These are phyloP conservation scores for Lateolabrax maculatus DNA, from an alignment of 2,797 vertebrate species.

Conservation along the genomic window DNA sequence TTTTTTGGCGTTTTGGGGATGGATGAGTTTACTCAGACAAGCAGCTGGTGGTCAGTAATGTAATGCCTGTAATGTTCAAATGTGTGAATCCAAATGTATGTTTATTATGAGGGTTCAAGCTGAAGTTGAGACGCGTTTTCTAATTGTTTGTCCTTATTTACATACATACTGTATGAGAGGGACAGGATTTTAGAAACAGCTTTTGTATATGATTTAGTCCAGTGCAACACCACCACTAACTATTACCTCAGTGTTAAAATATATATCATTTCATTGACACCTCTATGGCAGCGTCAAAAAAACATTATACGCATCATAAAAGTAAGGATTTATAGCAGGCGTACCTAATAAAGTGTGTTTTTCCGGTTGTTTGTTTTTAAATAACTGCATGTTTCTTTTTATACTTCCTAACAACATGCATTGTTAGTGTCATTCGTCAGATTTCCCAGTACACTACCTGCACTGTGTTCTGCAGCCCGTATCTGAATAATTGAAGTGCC, in stretches of 20 bases:
- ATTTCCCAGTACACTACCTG: constrained; percentile 20
- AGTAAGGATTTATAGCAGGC: background rate
- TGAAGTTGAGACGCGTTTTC: too few relatives aligned
- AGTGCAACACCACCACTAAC: background rate
- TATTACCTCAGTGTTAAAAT: background rate
- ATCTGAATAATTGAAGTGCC: constrained; percentile 83
- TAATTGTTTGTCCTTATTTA: too few relatives aligned
- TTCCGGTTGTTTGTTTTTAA: background rate
- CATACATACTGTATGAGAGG: background rate
- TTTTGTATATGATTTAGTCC: background rate
- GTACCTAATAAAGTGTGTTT: background rate
- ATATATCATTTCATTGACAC: background rate
- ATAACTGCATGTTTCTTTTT: background rate
- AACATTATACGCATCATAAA: background rate
- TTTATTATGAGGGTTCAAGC: background rate
- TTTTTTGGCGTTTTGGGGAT: too few relatives aligned
- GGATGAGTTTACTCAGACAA: background rate
- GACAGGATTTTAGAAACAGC: background rate
- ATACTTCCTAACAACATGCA: background rate
- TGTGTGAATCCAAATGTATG: too few relatives aligned
- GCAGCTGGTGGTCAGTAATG: too few relatives aligned
- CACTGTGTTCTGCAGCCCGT: constrained; percentile 49
- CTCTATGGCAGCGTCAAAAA: background rate
- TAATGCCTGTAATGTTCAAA: too few relatives aligned
- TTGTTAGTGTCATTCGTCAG: constrained; percentile 20